Evolutionary conservation across 1,140 invertebrate genomes (phyloP), one percentile per base, ranked within the genome.

Genomic region (Battus philenor): DNA sequence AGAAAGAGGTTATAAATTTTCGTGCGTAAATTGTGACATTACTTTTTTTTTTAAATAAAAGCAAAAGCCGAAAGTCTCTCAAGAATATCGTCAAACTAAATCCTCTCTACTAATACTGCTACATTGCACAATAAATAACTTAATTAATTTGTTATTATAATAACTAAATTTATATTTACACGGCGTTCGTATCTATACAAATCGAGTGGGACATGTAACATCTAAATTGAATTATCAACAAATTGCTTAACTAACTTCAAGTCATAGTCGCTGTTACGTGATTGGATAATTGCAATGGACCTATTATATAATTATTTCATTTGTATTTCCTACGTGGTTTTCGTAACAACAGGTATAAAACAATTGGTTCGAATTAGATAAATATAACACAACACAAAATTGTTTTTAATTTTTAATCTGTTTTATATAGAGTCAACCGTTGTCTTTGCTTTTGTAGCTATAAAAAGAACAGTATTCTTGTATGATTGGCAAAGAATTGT

Each of bases 91-190:
- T 33, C 50, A 54, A 55, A 49, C 27, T 47, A 18, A 43, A n/a
- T 50, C 47, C 49, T 55, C 47, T 54, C 50, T 47, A 60, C 63
- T 80, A 76, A 78, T 78, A 78, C 74, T 77, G 73, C 75, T 78
- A 81, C 62, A 81, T 81, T 81, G 77, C 77, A 81, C 77, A 81
- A 81, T 81, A 81, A 81, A 81, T 81, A 78, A 77, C 68, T 78
- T 78, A 81, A 54, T 38, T 60, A 64, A 44, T 56, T 51, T 47
- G 41, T 59, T 59, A 58, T 60, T 60, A 55, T 49, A 30, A 55
- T n/a, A 22, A 45, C 32, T 44, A 53, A 22, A 44, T 20, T 31
- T 53, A 44, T 43, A 59, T 43, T 44, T 54, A 54, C 50, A 50
- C 17, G 7, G 16, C 51, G 48, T 47, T 46, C 32, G 44, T 47